These are phyloP conservation scores for Coenonympha glycerion DNA, from an alignment of 2,888 invertebrate genomes.

Conservation along the genomic window DNA sequence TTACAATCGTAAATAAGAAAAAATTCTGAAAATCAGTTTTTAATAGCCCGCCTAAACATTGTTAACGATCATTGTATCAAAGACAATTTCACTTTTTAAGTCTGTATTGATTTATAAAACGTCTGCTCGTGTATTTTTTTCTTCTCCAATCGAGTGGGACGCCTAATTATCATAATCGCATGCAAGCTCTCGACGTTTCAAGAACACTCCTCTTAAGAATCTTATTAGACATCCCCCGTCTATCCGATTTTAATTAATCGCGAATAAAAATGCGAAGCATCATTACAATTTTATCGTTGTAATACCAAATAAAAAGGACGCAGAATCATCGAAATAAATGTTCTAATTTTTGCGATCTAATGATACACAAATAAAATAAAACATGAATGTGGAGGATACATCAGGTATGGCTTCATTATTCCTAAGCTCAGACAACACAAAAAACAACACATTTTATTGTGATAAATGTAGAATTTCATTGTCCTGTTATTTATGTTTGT, in stretches of 20 bases:
- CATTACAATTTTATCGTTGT: background rate
- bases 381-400: too few relatives aligned
- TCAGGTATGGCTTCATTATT: too few relatives aligned
- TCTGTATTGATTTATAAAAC: background rate
- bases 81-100: background rate
- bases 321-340: too few relatives aligned
- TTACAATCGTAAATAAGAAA: too few relatives aligned
- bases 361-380: too few relatives aligned
- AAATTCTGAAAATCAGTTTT: background rate
- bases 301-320: too few relatives aligned
- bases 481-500: too few relatives aligned
- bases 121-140: conserved; percentile 2
- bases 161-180: conserved; percentile 24
- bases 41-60: background rate
- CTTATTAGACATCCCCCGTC: background rate
- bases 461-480: too few relatives aligned
- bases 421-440: too few relatives aligned
- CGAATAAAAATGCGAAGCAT: background rate
- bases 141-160: conserved; percentile 6
- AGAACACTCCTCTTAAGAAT: background rate
- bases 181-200: conserved; percentile 2
- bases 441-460: too few relatives aligned
- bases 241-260: background rate
- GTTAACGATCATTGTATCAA: background rate
- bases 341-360: too few relatives aligned